phyloP scores from a whole-genome alignment of 1,140 invertebrate genomes.

The Ectropis grisescens region DNA sequence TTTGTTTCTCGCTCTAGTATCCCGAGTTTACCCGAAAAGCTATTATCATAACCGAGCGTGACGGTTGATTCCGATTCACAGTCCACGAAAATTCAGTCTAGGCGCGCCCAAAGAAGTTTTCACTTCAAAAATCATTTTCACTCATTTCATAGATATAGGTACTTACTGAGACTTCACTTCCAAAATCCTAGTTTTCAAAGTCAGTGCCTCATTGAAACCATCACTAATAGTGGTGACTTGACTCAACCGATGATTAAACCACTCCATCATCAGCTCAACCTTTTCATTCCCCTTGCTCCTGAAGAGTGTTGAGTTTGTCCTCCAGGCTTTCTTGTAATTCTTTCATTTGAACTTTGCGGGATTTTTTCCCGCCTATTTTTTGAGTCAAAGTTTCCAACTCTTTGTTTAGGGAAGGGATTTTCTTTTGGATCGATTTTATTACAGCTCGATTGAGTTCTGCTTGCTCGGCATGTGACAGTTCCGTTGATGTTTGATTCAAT shows the following conservation, averaged over 20 bases:
- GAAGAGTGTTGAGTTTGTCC: conserved; percentile 37
- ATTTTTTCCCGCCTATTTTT: conserved; percentile 16
- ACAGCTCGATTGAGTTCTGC: conserved; percentile 45
- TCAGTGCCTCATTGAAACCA: conserved; percentile 39
- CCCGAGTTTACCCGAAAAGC: too few species aligned
- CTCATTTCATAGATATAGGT: too few species aligned
- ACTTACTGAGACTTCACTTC: conserved; percentile 55
- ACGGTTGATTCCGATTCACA: too few species aligned
- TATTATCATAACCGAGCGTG: too few species aligned
- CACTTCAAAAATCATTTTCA: too few species aligned
- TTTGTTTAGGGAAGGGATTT: conserved; percentile 30
- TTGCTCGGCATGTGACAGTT: conserved; percentile 50
- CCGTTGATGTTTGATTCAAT: conserved; percentile 29
- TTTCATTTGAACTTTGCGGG: conserved; percentile 26
- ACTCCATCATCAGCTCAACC: conserved; percentile 53
- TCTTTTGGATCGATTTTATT: conserved; percentile 39
- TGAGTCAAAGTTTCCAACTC: conserved; percentile 41
- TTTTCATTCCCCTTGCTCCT: conserved; percentile 50
- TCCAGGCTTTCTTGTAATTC: conserved; percentile 39
- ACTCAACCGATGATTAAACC: conserved; percentile 42
- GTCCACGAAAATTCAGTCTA: too few species aligned
- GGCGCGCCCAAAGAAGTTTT: too few species aligned
- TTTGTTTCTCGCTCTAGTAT: too few species aligned
- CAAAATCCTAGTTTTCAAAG: conserved; percentile 42
- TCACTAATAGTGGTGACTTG: conserved; percentile 36